Evolutionary conservation across 1,140 invertebrate species (phyloP).

Genomic region (Pomacea maculata): DNA sequence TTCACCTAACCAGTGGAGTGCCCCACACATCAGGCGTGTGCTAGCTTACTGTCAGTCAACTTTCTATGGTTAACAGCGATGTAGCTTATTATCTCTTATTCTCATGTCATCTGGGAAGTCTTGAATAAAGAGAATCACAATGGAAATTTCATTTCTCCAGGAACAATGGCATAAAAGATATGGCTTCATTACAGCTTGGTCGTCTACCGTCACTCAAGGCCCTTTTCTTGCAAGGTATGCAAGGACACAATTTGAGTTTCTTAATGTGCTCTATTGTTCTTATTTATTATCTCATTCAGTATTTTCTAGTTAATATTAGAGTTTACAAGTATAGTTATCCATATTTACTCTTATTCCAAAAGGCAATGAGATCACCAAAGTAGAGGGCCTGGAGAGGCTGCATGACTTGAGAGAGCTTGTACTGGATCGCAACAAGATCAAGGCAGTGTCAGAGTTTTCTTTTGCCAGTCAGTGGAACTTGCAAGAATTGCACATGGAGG

Average conservation of each 20-base stretch:
- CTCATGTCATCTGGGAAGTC: no score
- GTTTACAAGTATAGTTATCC: not conserved
- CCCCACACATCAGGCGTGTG: no score
- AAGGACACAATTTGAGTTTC: not conserved
- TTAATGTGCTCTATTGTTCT: not conserved
- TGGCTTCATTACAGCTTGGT: slow-evolving; percentile 57
- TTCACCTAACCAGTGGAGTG: no score
- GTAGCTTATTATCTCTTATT: no score
- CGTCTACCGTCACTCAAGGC: slow-evolving; percentile 61
- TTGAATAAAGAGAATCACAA: no score
- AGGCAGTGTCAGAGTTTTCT: slow-evolving; percentile 54
- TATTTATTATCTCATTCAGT: not conserved
- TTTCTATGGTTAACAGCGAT: no score
- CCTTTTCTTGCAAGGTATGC: slow-evolving; percentile 63
- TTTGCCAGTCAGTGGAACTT: slow-evolving; percentile 63
- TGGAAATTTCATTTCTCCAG: slow-evolving; percentile 28
- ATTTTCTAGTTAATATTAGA: no score
- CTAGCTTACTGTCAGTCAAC: no score
- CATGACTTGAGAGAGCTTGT: slow-evolving; percentile 64
- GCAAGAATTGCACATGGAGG: slow-evolving; percentile 65
- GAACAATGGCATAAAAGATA: slow-evolving; percentile 63
- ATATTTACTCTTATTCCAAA: not conserved
- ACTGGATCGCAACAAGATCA: slow-evolving; percentile 65
- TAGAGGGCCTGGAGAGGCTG: slow-evolving; percentile 62
- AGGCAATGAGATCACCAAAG: slow-evolving; percentile 64